A percentile compares a stretch with the other conserved stretches of the same genome.
phyloP scores from a whole-genome alignment of 2,888 invertebrate species.

The Andrena camellia region DNA sequence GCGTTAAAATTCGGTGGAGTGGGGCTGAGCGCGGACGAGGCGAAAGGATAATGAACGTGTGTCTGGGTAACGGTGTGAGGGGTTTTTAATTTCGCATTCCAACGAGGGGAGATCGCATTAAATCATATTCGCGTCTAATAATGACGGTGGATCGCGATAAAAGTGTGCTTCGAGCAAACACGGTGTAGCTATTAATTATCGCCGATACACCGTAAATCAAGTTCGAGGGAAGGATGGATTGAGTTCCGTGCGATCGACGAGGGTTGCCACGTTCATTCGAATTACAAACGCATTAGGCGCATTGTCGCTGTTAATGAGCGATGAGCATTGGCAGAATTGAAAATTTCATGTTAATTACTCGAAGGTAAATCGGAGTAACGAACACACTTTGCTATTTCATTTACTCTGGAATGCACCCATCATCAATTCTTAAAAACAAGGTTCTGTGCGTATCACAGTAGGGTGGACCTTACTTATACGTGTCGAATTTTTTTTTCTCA shows the following conservation, averaged over 20 bases:
- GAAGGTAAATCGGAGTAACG: background rate
- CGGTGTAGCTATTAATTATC: conserved; percentile 44
- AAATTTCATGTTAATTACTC: background rate
- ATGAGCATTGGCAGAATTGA: background rate
- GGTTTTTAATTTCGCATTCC: conserved; percentile 25
- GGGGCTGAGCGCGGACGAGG: conserved; percentile 9
- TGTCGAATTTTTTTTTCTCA: no score
- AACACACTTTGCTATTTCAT: background rate
- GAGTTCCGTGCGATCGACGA: background rate
- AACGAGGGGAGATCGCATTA: conserved; percentile 4
- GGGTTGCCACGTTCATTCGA: background rate
- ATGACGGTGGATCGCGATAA: conserved; percentile 40
- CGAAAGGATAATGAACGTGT: conserved; percentile 19
- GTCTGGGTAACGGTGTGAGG: background rate
- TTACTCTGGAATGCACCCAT: no score
- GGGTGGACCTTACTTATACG: no score
- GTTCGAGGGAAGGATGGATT: conserved; percentile 14
- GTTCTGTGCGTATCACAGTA: no score
- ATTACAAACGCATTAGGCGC: background rate
- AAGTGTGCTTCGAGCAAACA: conserved; percentile 42
- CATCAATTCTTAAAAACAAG: no score
- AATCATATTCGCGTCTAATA: conserved; percentile 36
- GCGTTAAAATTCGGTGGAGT: background rate
- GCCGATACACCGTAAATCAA: conserved; percentile 28
- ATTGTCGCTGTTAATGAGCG: background rate